Percentiles rank a stretch among this genome's conserved stretches.
Conservation (phyloP, 2,113 vertebrate species). For the Ammodytes dubius region DNA sequence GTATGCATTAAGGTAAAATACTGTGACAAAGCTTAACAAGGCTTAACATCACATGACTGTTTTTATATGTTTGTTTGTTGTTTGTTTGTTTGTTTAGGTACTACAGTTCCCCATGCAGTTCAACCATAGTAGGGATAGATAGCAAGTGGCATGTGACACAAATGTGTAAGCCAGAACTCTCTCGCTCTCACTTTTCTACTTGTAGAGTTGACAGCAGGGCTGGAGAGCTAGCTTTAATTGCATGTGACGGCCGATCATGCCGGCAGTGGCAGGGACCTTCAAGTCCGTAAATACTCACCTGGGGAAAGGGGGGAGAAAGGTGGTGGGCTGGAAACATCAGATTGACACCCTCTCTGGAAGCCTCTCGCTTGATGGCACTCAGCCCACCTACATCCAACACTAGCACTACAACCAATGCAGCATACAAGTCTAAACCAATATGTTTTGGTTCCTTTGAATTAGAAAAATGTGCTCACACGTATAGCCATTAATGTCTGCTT, state of each 20-base stretch:
- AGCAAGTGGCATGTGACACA: constrained; percentile 52
- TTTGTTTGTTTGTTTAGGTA: background rate
- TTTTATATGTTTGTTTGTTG: background rate
- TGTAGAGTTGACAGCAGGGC: constrained; percentile 34
- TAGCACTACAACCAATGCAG: background rate
- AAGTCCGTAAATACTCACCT: constrained; percentile 57
- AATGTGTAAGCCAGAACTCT: constrained; percentile 36
- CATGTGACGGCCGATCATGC: constrained; percentile 43
- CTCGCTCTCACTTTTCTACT: constrained; percentile 32
- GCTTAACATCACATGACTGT: background rate
- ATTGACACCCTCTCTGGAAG: constrained; percentile 40
- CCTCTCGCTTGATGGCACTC: constrained; percentile 10
- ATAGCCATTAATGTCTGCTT: constrained; percentile 60
- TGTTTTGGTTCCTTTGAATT: constrained; percentile 35
- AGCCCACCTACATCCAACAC: background rate
- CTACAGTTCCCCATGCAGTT: background rate
- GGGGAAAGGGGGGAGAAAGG: constrained; percentile 36
- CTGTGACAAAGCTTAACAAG: background rate
- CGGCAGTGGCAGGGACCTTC: constrained; percentile 37
- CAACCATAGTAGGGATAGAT: constrained; percentile 34
- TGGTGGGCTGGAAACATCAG: constrained; percentile 42
- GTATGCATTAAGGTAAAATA: background rate
- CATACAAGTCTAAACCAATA: constrained; percentile 41
- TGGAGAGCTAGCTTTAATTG: constrained; percentile 57
- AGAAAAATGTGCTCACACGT: constrained; percentile 37